Evolutionary conservation across 2,888 invertebrate genomes (phyloP), one percentile per base, ranked within the genome.

Genomic region (Rugalucina vietnamica): DNA sequence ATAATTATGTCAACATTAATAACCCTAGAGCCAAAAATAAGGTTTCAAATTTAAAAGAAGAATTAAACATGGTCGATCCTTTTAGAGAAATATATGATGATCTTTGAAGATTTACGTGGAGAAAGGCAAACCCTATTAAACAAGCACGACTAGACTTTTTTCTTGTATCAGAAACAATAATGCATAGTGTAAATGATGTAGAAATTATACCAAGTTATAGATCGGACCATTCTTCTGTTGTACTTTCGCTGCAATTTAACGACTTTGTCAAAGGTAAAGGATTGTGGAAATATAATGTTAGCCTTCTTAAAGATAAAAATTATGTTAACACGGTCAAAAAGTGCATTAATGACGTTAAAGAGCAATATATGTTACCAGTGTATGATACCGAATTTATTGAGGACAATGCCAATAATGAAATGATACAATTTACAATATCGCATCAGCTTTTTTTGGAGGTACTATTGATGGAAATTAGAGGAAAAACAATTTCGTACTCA

Each of bases 101-200:
- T 29, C 21, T 2, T 8, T n/a, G 8, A 39, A 43, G 21, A 49
- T 77, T 27, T 24, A 77, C 77, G 29, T 77, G 77, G 72, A 65
- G 78, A 32, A 71, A 72, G 54, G 34, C 60, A 3, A 50, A 27
- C 4, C 78, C 71, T 32, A n/a, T 78, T 14, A 78, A 78, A 65
- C 71, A 78, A 54, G 78, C 71, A 32, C 8, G 78, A 24, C 34
- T 78, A 32, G 78, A 77, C 43, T 78, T 78, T 71, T 50, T 78
- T 36, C 43, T 78, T 1, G 21, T 70, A n/a, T 70, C 78, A 24
- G 50, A 78, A 54, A 14, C 27, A 8, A 32, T 50, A 4, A 32
- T 74, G 50, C 29, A 29, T 2, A 73, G 50, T 54, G 21, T 74
- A 29, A 14, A 12, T n/a, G 27, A 74, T 5, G 49, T 50, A 2